These are phyloP conservation scores for Stictonetta naevosa DNA, from an alignment of 2,113 vertebrate genomes.

Conservation along the genomic window DNA sequence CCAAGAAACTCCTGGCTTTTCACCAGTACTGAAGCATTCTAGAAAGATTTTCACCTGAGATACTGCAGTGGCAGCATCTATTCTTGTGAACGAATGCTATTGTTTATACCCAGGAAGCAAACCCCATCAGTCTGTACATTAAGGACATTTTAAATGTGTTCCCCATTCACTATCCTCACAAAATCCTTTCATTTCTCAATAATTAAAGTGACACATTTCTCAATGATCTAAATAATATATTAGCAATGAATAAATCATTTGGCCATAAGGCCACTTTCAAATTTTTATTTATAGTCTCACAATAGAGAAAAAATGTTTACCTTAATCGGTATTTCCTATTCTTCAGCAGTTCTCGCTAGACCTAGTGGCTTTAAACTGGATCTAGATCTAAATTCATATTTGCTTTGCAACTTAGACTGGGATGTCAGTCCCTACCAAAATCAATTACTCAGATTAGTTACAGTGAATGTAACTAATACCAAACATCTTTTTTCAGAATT, in stretches of 20 bases:
- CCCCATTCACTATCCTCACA: neutral
- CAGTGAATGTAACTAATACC: neutral
- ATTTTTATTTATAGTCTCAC: slow-evolving; percentile 66
- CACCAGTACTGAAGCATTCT: neutral
- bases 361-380: neutral
- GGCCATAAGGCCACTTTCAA: slow-evolving; percentile 5
- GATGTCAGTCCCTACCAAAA: neutral
- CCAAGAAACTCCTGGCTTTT: slow-evolving; percentile 6
- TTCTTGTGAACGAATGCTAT: neutral
- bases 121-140: neutral
- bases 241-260: slow-evolving; percentile 71
- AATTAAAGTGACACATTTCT: slow-evolving; percentile 58
- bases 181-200: slow-evolving; percentile 21
- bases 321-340: neutral
- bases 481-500: neutral
- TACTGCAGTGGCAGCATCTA: neutral
- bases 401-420: neutral
- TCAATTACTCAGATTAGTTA: neutral
- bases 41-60: neutral
- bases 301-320: slow-evolving; percentile 46
- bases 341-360: neutral
- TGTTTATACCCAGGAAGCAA: neutral
- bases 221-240: slow-evolving; percentile 68
- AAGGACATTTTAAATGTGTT: neutral
- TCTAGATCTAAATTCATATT: neutral